Evolutionary conservation across 2,888 invertebrate genomes (phyloP).

Genomic region (Tiphia femorata): DNA sequence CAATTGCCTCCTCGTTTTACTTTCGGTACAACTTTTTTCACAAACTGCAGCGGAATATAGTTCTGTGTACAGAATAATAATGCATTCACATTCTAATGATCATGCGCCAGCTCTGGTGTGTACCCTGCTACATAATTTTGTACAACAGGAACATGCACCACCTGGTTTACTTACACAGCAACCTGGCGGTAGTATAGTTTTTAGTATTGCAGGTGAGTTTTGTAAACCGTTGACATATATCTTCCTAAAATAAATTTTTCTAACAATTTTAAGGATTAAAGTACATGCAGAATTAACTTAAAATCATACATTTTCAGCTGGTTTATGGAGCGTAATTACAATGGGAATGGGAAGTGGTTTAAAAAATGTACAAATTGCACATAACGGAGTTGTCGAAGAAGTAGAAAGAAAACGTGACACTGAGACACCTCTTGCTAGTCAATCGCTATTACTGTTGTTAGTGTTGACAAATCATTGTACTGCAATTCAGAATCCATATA

Average conservation of each 20-base stretch:
- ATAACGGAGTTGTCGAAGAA: slow-evolving; percentile 55
- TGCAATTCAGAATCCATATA: slow-evolving; percentile 83
- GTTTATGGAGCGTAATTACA: slow-evolving; percentile 85
- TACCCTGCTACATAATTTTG: slow-evolving; percentile 83
- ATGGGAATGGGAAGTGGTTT: slow-evolving; percentile 71
- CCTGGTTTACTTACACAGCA: slow-evolving; percentile 76
- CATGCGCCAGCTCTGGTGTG: slow-evolving; percentile 85
- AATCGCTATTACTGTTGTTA: slow-evolving; percentile 88
- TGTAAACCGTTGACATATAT: not conserved
- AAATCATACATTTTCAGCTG: no score
- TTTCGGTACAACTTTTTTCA: slow-evolving; percentile 89
- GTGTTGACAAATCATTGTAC: slow-evolving; percentile 94
- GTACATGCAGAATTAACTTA: not conserved
- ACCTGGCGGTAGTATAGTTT: slow-evolving; percentile 85
- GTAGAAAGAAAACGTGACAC: slow-evolving; percentile 67
- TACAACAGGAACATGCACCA: slow-evolving; percentile 78
- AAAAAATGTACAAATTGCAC: slow-evolving; percentile 60
- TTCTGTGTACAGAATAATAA: slow-evolving; percentile 71
- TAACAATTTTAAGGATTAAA: not conserved
- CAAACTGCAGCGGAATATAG: slow-evolving; percentile 71
- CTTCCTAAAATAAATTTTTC: not conserved
- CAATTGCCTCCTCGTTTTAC: slow-evolving; percentile 86
- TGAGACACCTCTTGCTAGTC: slow-evolving; percentile 86
- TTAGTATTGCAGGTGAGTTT: slow-evolving; percentile 76
- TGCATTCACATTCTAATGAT: slow-evolving; percentile 79